Base-by-base conservation (phyloP, 1,140 invertebrate species). In the Ganaspis sp. region DNA sequence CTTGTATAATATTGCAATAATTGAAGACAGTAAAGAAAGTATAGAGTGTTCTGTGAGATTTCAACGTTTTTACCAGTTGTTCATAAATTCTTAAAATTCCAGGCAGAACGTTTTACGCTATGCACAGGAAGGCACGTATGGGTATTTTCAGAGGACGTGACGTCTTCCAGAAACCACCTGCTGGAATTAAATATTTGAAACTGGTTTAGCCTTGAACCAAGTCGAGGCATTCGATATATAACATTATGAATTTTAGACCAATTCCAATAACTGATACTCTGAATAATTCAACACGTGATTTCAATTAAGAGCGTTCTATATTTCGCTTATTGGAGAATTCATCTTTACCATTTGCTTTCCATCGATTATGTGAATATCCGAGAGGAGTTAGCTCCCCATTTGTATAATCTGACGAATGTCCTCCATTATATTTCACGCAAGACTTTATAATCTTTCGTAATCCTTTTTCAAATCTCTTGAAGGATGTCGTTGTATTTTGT, bases 161-260 rank as follows among this genome's bases (percentile, higher is more conserved):
- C 26, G 58, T 64, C 23, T 64, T 64, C 58, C 21, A 29, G 58
- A 29, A 64, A 64, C 58, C 26, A 64, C 58, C 58, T 64, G 58
- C 58, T 64, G 15, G 58, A 64, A 64, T 64, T 64, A 64, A 29
- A 64, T 64, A 64, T 64, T 64, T 64, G 23, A 64, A 64, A 64
- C 58, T 29, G 58, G 26, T 64, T 64, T 64, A 64, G 26, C 58
- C 58, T 64, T 64, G 26, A 64, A 64, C 5, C 11, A 64, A 64
- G 1, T 0, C 12, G n/a, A 26, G 29, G 12, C 23, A 29, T 64
- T 29, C 4, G 12, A 34, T 64, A 49, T 45, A 45, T 17, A n/a
- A 8, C 23, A 29, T 34, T 64, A 29, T n/a, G 15, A 64, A 64
- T n/a, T 29, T 34, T 17, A 54, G 19, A 54, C 19, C 58, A 64